Evolutionary conservation across 2,888 invertebrate species (phyloP).

Genomic region (Agrochola lychnidis): DNA sequence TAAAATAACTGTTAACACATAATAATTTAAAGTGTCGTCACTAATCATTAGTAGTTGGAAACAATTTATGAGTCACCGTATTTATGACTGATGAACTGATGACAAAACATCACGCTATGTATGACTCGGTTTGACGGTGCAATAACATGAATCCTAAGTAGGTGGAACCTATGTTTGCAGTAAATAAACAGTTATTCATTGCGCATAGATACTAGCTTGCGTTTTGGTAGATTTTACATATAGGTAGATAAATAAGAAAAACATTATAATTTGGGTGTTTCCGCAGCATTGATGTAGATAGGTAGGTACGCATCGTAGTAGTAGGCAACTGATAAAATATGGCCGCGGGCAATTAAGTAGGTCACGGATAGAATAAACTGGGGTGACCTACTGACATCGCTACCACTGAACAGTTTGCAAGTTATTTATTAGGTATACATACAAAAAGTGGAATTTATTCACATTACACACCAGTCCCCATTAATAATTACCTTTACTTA

Average conservation of each 20-base stretch:
- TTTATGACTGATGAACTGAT: slow-evolving; percentile 13
- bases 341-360: slow-evolving; percentile 40
- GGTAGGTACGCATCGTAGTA: not conserved
- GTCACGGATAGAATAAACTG: slow-evolving; percentile 37
- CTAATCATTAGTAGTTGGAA: slow-evolving; percentile 3
- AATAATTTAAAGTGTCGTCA: not conserved
- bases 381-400: slow-evolving; percentile 43
- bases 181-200: not conserved
- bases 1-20: slow-evolving; percentile 33
- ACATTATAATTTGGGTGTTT: not conserved
- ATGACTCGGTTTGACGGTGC: not conserved
- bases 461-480: not conserved
- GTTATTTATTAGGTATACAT: not conserved
- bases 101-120: slow-evolving; percentile 21
- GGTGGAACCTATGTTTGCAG: not conserved
- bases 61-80: slow-evolving; percentile 37
- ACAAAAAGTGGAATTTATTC: too few relatives aligned
- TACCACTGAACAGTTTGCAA: not conserved
- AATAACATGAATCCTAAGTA: not conserved
- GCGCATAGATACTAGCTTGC: not conserved
- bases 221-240: not conserved
- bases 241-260: not conserved
- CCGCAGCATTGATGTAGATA: not conserved
- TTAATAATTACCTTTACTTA: slow-evolving; percentile 2
- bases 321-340: not conserved